phyloP scores from a whole-genome alignment of 2,888 invertebrate species.

The Pyralis farinalis region DNA sequence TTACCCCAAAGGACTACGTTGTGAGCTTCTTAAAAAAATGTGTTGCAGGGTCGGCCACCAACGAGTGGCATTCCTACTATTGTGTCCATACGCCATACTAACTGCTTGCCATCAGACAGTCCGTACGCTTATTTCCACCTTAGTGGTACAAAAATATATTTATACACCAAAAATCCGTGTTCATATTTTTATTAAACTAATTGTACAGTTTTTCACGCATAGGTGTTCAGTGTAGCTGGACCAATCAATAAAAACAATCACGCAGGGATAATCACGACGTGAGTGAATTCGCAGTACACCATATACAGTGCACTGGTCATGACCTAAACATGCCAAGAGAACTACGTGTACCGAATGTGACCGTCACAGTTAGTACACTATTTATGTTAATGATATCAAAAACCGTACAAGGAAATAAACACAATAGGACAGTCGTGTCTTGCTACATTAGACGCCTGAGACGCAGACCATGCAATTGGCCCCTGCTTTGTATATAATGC shows the following conservation, averaged over 20 bases:
- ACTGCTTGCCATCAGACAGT: too few species aligned
- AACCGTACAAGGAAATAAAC: constrained; percentile 74
- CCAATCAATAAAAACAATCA: constrained; percentile 7
- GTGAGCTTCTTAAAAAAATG: too few species aligned
- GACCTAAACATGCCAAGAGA: constrained; percentile 49
- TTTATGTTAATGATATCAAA: constrained; percentile 76
- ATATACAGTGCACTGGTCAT: constrained; percentile 35
- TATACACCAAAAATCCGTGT: too few species aligned
- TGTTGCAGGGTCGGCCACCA: too few species aligned
- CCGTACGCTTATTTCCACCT: too few species aligned
- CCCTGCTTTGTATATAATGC: constrained; percentile 74
- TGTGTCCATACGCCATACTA: too few species aligned
- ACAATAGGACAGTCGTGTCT: constrained; percentile 76
- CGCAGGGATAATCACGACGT: constrained; percentile 16
- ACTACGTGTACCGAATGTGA: constrained; percentile 65
- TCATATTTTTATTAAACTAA: too few species aligned
- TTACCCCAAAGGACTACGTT: too few species aligned
- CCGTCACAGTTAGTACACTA: constrained; percentile 56
- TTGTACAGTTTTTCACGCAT: background rate
- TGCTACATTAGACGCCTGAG: constrained; percentile 67
- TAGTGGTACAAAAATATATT: too few species aligned
- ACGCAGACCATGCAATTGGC: constrained; percentile 64
- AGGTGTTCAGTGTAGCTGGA: constrained; percentile 2
- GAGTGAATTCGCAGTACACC: constrained; percentile 43
- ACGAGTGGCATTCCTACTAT: too few species aligned